phyloP scores from a whole-genome alignment of 2,113 vertebrate genomes.

The Hystrix brachyura region DNA sequence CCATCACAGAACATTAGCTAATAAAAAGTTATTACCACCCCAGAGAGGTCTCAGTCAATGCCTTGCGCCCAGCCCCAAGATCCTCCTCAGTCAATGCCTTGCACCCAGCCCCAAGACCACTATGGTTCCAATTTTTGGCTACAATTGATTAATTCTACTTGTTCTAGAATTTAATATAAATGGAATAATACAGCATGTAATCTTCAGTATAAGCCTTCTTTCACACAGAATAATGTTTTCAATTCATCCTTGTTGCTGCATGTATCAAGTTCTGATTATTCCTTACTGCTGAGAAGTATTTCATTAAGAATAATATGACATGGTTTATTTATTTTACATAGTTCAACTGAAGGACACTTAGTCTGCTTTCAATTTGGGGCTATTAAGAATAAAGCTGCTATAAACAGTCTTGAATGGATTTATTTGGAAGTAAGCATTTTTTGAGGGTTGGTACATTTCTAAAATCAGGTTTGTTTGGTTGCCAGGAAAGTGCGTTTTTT shows the following conservation, averaged over 20 bases:
- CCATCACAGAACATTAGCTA: neutral
- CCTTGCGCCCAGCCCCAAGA: rapidly evolving
- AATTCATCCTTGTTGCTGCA: neutral
- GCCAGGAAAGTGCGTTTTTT: neutral
- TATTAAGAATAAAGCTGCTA: neutral
- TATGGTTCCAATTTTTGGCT: neutral
- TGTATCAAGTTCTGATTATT: neutral
- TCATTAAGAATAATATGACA: neutral
- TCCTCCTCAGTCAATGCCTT: neutral
- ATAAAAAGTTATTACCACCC: neutral
- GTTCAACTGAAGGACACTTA: neutral
- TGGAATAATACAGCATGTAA: neutral
- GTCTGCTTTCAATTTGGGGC: neutral
- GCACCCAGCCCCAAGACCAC: neutral
- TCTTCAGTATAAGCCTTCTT: neutral
- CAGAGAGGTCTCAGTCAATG: neutral
- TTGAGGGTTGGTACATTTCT: neutral
- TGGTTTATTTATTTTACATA: neutral
- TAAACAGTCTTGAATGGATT: neutral
- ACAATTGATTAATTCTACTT: neutral
- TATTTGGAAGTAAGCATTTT: neutral
- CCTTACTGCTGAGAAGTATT: neutral
- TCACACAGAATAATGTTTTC: neutral
- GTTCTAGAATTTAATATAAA: neutral
- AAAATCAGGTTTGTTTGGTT: neutral